These are phyloP conservation scores for Venusia cambrica DNA, from an alignment of 2,888 invertebrate genomes.

Conservation along the genomic window DNA sequence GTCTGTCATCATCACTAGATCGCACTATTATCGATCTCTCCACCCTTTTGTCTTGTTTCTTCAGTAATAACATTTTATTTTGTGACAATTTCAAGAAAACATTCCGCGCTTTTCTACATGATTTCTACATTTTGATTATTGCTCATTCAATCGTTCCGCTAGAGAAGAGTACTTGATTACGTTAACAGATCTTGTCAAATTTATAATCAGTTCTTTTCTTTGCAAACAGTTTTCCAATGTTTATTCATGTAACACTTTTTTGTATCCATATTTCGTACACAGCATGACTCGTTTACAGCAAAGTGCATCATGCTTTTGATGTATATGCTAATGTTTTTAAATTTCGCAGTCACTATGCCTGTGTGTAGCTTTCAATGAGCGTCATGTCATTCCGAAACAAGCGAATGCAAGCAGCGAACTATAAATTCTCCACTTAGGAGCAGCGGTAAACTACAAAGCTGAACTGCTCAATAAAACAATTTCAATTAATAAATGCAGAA, in stretches of 20 bases:
- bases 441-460: conserved; percentile 25
- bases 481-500: conserved; percentile 41
- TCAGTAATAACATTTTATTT: conserved; percentile 57
- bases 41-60: conserved; percentile 73
- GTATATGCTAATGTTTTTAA: conserved; percentile 61
- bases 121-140: conserved; percentile 51
- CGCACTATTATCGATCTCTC: conserved; percentile 69
- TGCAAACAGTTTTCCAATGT: conserved; percentile 45
- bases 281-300: conserved; percentile 72
- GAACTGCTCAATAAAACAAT: conserved; percentile 37
- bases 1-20: conserved; percentile 77
- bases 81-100: conserved; percentile 47
- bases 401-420: conserved; percentile 29
- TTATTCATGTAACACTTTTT: conserved; percentile 50
- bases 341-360: conserved; percentile 43
- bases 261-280: conserved; percentile 57
- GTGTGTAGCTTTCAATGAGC: conserved; percentile 43
- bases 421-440: conserved; percentile 33
- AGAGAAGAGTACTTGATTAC: conserved; percentile 58
- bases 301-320: conserved; percentile 79
- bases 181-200: conserved; percentile 5
- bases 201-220: conserved; percentile 59
- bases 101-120: conserved; percentile 64
- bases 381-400: conserved; percentile 33
- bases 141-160: conserved; percentile 46